Base-by-base conservation (phyloP, 2,113 vertebrate species). In the Salvelinus namaycush region DNA sequence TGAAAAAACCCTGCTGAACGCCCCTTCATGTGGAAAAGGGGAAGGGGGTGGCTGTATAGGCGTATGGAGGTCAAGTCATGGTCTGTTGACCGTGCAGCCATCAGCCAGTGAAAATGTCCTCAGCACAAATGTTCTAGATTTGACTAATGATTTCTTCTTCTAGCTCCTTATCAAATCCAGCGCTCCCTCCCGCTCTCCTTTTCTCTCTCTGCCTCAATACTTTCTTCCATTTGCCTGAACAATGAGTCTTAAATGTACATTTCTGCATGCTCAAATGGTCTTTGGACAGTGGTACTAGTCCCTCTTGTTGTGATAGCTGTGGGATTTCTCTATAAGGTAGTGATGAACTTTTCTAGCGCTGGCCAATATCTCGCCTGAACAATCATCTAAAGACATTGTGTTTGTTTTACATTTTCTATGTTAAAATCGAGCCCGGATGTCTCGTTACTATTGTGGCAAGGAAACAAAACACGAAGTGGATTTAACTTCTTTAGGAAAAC, bases 81-180 rank as follows among this genome's bases (percentile, higher is more conserved):
- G 82, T 72, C 72, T 3, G 29, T n/a, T 44, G 48, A 82, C 68
- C 73, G 9, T 70, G 26, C 77, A 86, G 78, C 84, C 59, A 84
- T 89, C 82, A 70, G 74, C 72, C 80, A 34, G 62, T 12, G 65
- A 51, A 4, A 75, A 74, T 75, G 79, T 81, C 76, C 74, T 91
- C 79, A 34, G 59, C 7, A 39, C 39, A 3, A 76, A 74, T 75
- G 81, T 82, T 75, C 73, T 91, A 89, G 84, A 92, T 91, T 77
- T 72, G 68, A 70, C 79, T 91, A 92, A 92, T 92, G 91, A 89
- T 82, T 88, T 4, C 88, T 74, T 11, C 9, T 69, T 79, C 49
- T 24, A 59, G 34, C 74, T 60, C 66, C 39, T 44, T 29, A 66
- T 79, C 31, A 72, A 76, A 80, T 75, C 73, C 51, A 6, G 75